Evolutionary conservation across 2,888 invertebrate species (phyloP).

Genomic region (Germaria angustata): DNA sequence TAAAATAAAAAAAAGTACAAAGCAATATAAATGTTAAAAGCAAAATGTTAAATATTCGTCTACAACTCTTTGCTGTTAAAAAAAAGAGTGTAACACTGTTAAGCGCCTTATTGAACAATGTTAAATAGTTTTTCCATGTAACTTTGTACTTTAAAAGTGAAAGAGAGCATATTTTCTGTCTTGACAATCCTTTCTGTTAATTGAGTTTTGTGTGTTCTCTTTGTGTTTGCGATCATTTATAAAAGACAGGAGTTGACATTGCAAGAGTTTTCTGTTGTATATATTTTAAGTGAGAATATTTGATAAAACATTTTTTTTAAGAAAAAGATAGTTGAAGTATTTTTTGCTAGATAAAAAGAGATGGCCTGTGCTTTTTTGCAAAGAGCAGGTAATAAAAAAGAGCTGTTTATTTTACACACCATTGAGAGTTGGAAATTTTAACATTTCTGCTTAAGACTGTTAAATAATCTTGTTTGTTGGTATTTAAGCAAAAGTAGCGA

Average conservation of each 20-base stretch:
- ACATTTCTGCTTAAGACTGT: conserved; percentile 20
- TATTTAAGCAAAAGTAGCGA: conserved; percentile 57
- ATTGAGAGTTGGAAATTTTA: conserved; percentile 17
- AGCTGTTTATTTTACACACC: background rate
- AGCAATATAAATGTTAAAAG: background rate
- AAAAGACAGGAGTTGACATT: conserved; percentile 22
- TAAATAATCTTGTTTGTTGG: too few species aligned
- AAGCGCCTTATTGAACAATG: conserved; percentile 28
- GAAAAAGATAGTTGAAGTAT: too few species aligned
- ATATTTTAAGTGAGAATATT: too few species aligned
- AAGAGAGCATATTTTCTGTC: background rate
- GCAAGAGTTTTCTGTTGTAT: background rate
- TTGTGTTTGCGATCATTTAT: background rate
- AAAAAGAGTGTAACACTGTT: conserved; percentile 22
- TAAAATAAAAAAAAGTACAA: too few species aligned
- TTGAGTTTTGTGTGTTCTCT: background rate
- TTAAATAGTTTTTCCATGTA: too few species aligned
- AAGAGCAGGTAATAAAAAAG: conserved; percentile 5
- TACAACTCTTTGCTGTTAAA: conserved; percentile 24
- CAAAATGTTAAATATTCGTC: background rate
- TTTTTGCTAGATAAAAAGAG: background rate
- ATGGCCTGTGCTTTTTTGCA: background rate
- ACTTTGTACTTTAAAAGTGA: conserved; percentile 9
- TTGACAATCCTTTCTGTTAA: background rate
- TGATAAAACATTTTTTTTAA: too few species aligned